A percentile compares a stretch with the other conserved stretches of the same genome.
Evolutionary conservation across 1,140 invertebrate genomes (phyloP).

Genomic region (Drosophila kikkawai): DNA sequence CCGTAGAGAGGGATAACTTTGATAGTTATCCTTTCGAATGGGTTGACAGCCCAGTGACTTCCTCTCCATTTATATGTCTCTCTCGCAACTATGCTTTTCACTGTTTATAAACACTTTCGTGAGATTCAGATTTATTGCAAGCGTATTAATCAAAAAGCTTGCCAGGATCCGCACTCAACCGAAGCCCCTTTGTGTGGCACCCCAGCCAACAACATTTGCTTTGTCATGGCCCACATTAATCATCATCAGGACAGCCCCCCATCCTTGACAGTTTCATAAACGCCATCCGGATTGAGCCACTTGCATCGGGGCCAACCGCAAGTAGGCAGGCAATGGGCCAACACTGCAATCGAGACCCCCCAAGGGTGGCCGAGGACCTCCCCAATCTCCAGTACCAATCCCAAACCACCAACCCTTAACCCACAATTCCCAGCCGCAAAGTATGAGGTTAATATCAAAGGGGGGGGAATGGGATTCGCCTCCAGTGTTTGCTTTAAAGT

Average conservation of each 20-base stretch:
- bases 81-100: neutral
- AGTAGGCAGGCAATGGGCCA: conserved; percentile 63
- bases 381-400: neutral
- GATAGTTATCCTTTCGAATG: conserved; percentile 40
- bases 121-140: conserved; percentile 41
- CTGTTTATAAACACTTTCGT: conserved; percentile 40
- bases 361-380: neutral
- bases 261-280: conserved; percentile 78
- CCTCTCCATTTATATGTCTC: conserved; percentile 35
- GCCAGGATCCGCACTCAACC: conserved; percentile 38
- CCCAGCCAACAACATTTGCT: conserved; percentile 66
- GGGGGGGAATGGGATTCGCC: neutral
- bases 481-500: conserved; percentile 53
- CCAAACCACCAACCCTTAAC: conserved; percentile 5
- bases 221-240: conserved; percentile 78
- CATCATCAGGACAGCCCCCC: conserved; percentile 63
- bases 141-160: conserved; percentile 62
- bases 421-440: conserved; percentile 59
- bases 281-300: conserved; percentile 54
- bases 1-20: neutral
- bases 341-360: conserved; percentile 64
- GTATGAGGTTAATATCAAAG: conserved; percentile 70
- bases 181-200: conserved; percentile 15
- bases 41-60: conserved; percentile 36
- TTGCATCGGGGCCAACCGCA: conserved; percentile 63